Evolutionary conservation across 1,140 invertebrate species (phyloP).

Genomic region (Micrasema longulum): DNA sequence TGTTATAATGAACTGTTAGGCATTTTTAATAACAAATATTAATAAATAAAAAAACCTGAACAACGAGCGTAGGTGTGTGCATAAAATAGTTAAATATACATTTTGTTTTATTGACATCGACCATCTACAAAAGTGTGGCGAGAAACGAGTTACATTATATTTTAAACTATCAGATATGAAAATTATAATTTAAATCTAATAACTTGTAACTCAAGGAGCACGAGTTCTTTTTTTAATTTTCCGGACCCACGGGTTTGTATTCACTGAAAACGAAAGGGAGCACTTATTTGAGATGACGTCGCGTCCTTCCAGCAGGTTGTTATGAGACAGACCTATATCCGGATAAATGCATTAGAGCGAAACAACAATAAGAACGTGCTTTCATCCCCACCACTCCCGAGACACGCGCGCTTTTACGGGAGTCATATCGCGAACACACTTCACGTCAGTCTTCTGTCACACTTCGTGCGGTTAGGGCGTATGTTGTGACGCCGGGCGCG

Average conservation of each 20-base stretch:
- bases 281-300: slow-evolving; percentile 12
- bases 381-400: slow-evolving; percentile 27
- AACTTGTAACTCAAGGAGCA: no score
- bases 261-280: slow-evolving; percentile 35
- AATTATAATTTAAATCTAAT: no score
- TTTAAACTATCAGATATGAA: no score
- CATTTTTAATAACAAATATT: no score
- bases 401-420: slow-evolving; percentile 24
- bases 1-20: no score
- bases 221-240: no score
- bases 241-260: not conserved
- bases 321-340: slow-evolving; percentile 14
- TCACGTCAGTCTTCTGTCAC: slow-evolving; percentile 23
- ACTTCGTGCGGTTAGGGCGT: not conserved
- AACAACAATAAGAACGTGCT: slow-evolving; percentile 24
- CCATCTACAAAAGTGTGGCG: no score
- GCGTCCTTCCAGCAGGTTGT: slow-evolving; percentile 31
- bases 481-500: not conserved
- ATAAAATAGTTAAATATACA: no score
- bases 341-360: slow-evolving; percentile 7
- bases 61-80: no score
- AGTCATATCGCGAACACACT: not conserved
- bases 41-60: no score
- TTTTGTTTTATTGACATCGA: no score
- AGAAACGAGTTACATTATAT: no score